phyloP scores from a whole-genome alignment of 2,888 invertebrate genomes.

The Chromoteleia sp. region DNA sequence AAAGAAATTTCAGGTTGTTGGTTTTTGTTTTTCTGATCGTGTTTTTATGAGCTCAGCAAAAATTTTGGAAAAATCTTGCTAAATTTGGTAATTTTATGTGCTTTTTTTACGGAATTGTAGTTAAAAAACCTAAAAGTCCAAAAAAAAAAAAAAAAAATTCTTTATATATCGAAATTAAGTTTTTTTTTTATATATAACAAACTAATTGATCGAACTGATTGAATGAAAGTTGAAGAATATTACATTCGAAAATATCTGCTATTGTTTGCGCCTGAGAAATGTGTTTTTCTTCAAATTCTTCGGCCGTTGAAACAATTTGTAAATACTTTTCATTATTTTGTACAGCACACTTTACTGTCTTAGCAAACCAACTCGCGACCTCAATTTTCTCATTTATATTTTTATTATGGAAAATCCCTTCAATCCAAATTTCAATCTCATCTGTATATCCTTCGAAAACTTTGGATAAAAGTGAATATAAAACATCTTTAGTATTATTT shows the following conservation, averaged over 20 bases:
- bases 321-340: conserved; percentile 77
- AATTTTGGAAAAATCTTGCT: too few relatives aligned
- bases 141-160: conserved; percentile 19
- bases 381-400: conserved; percentile 73
- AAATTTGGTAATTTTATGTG: too few relatives aligned
- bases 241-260: conserved; percentile 74
- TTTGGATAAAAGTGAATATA: conserved; percentile 87
- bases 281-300: conserved; percentile 74
- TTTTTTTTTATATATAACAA: neutral
- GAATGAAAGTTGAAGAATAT: conserved; percentile 7
- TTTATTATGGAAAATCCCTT: conserved; percentile 83
- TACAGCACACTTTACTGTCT: conserved; percentile 65
- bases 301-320: conserved; percentile 72
- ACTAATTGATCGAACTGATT: too few relatives aligned
- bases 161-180: neutral
- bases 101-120: too few relatives aligned
- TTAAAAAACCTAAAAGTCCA: conserved; percentile 50
- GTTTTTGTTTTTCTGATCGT: too few relatives aligned
- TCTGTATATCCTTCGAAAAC: conserved; percentile 88
- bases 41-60: too few relatives aligned
- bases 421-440: conserved; percentile 90
- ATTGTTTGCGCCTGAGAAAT: conserved; percentile 63
- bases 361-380: conserved; percentile 77
- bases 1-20: too few relatives aligned
- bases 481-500: conserved; percentile 85